Base-by-base conservation (phyloP, 2,888 invertebrate species). In the Sisyra nigra region DNA sequence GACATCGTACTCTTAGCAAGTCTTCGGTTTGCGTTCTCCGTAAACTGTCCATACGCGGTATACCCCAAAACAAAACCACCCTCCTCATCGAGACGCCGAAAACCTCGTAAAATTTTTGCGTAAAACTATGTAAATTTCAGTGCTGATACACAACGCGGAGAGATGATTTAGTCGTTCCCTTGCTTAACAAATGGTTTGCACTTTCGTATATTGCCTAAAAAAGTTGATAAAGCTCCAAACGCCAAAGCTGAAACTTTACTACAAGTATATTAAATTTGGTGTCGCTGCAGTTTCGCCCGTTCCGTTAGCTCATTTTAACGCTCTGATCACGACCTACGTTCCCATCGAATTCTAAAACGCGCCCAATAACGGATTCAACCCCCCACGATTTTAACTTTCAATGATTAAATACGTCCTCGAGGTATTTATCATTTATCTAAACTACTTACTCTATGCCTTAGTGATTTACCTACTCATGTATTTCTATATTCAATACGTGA, bases 181-280 rank as follows among this genome's bases (percentile, higher is more conserved):
- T n/a, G n/a, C n/a, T n/a, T 7, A 3, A 24, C 34, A 34, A 34
- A 34, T 34, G 34, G 6, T 34, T 34, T 34, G 34, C 34, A 34
- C 8, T 13, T 8, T 24, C 24, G 24, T 24, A 24, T 24, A 24
- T 7, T 24, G 24, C 24, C 24, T 24, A 7, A 24, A 24, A 24
- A 24, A 24, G 24, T 24, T 24, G 3, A 3, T 24, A 24, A 24
- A 24, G 24, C 24, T 24, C 24, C 24, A 24, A 24, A 3, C 3
- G 24, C 24, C 24, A 24, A 24, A 24, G 24, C 24, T 33, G 8
- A 10, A 41, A n/a, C 15, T 41, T 7, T 41, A 41, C 18, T 41
- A 48, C 10, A 53, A 52, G 45, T 50, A 52, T 37, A 24, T 50
- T 10, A 54, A 51, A 46, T 48, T 54, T 44, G 52, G 50, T 32